A percentile compares a stretch with the other conserved stretches of the same genome.
phyloP scores from a whole-genome alignment of 2,888 invertebrate genomes.

The Leucophenga montana region DNA sequence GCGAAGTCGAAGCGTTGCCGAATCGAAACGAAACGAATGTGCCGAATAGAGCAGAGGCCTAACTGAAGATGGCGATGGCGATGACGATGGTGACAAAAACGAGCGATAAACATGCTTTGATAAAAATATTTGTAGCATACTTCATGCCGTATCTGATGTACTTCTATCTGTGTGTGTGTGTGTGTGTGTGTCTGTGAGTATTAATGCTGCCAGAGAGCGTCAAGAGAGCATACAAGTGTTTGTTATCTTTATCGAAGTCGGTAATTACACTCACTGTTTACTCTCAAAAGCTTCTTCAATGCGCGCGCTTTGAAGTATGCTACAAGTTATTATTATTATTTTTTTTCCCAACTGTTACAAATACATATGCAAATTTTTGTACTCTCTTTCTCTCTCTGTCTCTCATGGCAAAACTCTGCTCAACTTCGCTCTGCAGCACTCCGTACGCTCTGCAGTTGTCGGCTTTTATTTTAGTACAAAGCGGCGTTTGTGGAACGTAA shows the following conservation, averaged over 20 bases:
- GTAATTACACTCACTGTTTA: not conserved
- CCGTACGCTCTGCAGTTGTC: not conserved
- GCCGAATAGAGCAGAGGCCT: not conserved
- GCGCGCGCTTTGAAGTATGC: conserved; percentile 11
- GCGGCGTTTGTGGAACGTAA: conserved; percentile 6
- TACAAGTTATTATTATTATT: no score
- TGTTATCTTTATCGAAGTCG: not conserved
- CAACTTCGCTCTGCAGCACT: conserved; percentile 4
- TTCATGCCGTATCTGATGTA: not conserved
- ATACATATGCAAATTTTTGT: no score
- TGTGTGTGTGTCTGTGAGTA: not conserved
- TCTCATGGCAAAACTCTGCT: not conserved
- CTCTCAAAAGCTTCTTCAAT: not conserved
- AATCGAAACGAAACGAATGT: not conserved
- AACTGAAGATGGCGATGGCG: not conserved
- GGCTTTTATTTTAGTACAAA: conserved; percentile 12
- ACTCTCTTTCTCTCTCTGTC: no score
- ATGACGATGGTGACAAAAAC: conserved; percentile 8
- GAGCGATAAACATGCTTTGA: not conserved
- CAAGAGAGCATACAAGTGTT: not conserved
- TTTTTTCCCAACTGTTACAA: not conserved
- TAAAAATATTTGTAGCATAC: conserved; percentile 1
- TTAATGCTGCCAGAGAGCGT: not conserved
- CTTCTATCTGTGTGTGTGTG: not conserved
- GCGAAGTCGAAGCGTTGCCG: not conserved